A percentile compares a stretch with the other conserved stretches of the same genome.
Evolutionary conservation across 1,140 invertebrate genomes (phyloP).

Genomic region (Acyrthosiphon pisum): DNA sequence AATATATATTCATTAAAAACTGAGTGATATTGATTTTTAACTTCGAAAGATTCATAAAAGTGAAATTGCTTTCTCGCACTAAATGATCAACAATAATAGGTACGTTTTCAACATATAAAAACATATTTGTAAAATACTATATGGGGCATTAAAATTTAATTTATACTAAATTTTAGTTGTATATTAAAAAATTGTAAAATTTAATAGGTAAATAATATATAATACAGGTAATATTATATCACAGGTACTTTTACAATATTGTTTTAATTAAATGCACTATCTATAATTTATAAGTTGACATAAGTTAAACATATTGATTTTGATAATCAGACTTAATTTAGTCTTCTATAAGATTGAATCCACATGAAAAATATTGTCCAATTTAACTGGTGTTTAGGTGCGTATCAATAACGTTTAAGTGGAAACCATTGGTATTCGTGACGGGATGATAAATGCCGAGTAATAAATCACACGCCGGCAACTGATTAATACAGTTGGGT

Average conservation of each 20-base stretch:
- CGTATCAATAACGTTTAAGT: conserved; percentile 10
- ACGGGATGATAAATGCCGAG: neutral
- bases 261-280: neutral
- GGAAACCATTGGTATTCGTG: neutral
- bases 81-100: neutral
- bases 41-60: neutral
- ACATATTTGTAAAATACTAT: neutral
- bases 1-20: neutral
- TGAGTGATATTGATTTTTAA: neutral
- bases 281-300: neutral
- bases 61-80: neutral
- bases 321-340: neutral
- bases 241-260: neutral
- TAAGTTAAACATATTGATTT: neutral
- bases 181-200: neutral
- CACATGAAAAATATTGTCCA: neutral
- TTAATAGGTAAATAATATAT: neutral
- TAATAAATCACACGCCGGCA: neutral
- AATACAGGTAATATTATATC: neutral
- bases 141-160: neutral
- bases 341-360: neutral
- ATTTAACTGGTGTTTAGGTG: neutral
- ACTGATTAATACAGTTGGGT: neutral
- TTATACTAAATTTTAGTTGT: neutral
- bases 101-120: neutral